A percentile compares a stretch with the other conserved stretches of the same genome.
Evolutionary conservation across 92 coral and sea anemone species (phyloP).

Genomic region (Chrysogorgia sp.): DNA sequence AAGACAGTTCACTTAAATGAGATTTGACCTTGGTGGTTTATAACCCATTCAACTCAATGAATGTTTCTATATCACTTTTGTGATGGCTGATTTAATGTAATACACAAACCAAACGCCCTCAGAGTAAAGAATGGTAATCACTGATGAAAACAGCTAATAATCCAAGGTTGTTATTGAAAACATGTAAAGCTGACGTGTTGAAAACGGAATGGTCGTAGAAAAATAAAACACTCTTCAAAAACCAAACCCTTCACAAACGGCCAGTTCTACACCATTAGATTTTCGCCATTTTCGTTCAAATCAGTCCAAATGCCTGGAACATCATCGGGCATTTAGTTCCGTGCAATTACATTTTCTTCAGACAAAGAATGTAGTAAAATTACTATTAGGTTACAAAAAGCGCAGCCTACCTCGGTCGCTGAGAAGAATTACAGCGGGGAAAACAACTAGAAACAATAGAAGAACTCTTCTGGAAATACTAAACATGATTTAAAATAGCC

Average conservation of each 20-base stretch:
- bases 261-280: conserved; percentile 52
- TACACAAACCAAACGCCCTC: background rate
- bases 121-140: conserved; percentile 61
- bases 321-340: conserved; percentile 76
- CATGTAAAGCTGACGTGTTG: conserved; percentile 50
- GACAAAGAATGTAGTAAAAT: conserved; percentile 30
- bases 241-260: conserved; percentile 33
- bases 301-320: conserved; percentile 99
- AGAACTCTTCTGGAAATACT: conserved; percentile 76
- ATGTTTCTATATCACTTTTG: background rate
- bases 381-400: conserved; percentile 9
- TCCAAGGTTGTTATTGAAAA: conserved; percentile 56
- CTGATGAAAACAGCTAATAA: conserved; percentile 55
- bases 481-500: conserved; percentile 78
- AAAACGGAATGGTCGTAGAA: conserved; percentile 40
- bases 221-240: conserved; percentile 66
- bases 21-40: too few species aligned
- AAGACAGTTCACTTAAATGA: too few species aligned
- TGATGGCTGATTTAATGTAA: background rate
- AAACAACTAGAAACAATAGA: conserved; percentile 77
- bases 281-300: conserved; percentile 51
- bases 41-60: background rate
- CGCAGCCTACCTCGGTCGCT: conserved; percentile 83
- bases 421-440: conserved; percentile 80
- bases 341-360: conserved; percentile 10